A percentile compares a stretch with the other conserved stretches of the same genome.
Conservation (phyloP, 2,113 vertebrate genomes). For the Pristiophorus japonicus region DNA sequence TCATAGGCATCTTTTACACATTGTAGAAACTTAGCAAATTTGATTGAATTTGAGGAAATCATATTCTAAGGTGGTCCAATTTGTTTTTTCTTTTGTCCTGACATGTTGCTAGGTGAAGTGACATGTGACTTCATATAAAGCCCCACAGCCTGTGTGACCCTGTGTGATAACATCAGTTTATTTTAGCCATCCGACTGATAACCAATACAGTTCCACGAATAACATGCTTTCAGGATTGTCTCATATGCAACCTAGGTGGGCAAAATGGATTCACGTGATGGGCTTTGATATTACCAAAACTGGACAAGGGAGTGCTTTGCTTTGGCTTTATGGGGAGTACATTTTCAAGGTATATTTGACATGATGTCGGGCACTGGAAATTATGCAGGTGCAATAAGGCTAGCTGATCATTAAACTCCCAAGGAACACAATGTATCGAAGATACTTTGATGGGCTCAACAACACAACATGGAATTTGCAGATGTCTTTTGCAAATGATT, state of each 20-base stretch:
- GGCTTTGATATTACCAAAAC: not conserved
- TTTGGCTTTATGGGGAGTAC: not conserved
- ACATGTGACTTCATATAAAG: not conserved
- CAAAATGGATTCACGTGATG: not conserved
- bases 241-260: not conserved
- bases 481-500: not conserved
- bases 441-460: not conserved
- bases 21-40: not conserved
- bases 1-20: not conserved
- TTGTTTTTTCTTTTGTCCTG: not conserved
- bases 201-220: not conserved
- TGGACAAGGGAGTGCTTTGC: not conserved
- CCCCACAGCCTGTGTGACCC: not conserved
- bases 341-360: not conserved
- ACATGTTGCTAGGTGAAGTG: not conserved
- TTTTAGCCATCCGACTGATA: not conserved
- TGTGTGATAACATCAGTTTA: not conserved
- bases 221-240: not conserved
- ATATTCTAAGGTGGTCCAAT: too few relatives aligned
- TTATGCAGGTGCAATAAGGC: not conserved
- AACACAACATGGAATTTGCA: not conserved
- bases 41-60: not conserved
- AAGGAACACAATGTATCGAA: not conserved
- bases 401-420: not conserved
- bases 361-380: not conserved